These are phyloP conservation scores for Catharus bicknelli DNA, from an alignment of 2,113 vertebrate species.

Conservation along the genomic window DNA sequence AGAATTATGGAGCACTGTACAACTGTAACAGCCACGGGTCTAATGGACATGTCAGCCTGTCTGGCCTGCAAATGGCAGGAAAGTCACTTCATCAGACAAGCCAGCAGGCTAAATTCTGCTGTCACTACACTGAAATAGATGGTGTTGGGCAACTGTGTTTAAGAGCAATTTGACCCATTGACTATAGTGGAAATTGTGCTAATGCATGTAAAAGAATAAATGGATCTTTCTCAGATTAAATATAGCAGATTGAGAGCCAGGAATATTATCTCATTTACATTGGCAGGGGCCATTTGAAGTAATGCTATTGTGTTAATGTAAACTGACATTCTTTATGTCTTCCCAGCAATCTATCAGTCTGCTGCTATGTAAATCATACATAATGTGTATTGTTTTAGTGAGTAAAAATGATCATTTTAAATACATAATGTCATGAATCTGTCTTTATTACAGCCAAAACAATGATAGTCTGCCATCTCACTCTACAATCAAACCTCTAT, in stretches of 20 bases:
- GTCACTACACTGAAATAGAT: neutral
- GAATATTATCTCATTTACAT: slow-evolving; percentile 3
- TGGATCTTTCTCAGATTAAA: neutral
- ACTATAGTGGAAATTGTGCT: neutral
- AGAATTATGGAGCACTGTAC: neutral
- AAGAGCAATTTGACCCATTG: neutral
- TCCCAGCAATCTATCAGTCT: slow-evolving; percentile 15
- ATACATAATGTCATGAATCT: slow-evolving; percentile 6
- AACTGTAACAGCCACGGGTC: neutral
- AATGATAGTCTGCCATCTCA: neutral
- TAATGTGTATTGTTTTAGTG: slow-evolving; percentile 24
- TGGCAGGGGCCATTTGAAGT: neutral
- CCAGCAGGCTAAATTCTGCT: neutral
- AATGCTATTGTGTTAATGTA: neutral
- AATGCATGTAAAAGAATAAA: slow-evolving; percentile 17
- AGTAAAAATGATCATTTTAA: slow-evolving; percentile 45
- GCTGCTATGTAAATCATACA: neutral
- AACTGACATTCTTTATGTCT: neutral
- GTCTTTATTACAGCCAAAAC: slow-evolving; percentile 13
- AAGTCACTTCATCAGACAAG: neutral
- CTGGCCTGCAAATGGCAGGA: neutral
- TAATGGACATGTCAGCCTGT: neutral
- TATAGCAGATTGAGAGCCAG: neutral
- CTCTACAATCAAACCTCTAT: neutral
- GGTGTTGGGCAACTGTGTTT: neutral